phyloP scores from a whole-genome alignment of 2,113 vertebrate genomes.

The Lipophrys pholis region DNA sequence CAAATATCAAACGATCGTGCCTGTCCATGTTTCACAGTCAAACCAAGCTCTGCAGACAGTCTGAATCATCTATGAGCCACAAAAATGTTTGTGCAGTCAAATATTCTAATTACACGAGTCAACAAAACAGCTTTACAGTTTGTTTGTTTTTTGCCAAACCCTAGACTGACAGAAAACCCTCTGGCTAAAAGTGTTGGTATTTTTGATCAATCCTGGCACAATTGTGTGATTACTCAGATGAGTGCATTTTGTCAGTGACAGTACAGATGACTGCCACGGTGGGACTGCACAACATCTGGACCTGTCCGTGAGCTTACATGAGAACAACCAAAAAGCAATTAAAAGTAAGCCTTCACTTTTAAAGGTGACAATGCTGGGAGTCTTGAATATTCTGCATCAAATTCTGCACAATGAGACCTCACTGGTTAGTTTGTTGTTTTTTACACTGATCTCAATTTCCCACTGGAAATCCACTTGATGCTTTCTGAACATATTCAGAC shows the following conservation, averaged over 20 bases:
- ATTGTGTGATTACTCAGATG: constrained; percentile 18
- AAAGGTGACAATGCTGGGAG: constrained; percentile 5
- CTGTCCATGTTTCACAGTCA: constrained; percentile 8
- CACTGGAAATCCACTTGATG: not conserved
- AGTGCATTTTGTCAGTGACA: not conserved
- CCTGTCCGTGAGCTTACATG: not conserved
- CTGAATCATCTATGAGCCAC: constrained; percentile 3
- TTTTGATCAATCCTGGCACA: constrained; percentile 23
- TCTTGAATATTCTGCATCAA: constrained; percentile 8
- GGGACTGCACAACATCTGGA: constrained; percentile 21
- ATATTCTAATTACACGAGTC: constrained; percentile 17
- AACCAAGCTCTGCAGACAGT: not conserved
- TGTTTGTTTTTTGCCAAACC: constrained; percentile 16
- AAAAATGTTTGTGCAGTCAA: constrained; percentile 16
- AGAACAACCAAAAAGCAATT: constrained; percentile 16
- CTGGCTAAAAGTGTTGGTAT: not conserved
- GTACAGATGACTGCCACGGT: not conserved
- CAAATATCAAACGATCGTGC: constrained; percentile 11
- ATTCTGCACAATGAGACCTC: not conserved
- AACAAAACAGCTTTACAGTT: constrained; percentile 20
- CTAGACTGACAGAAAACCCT: not conserved
- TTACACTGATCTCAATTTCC: constrained; percentile 1
- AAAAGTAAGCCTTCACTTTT: constrained; percentile 7
- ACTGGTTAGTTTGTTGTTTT: not conserved
- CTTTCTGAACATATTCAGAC: constrained; percentile 7